Percentiles rank a stretch among this genome's conserved stretches.
Evolutionary conservation across 2,888 invertebrate genomes (phyloP).

Genomic region (Athetis lepigone): DNA sequence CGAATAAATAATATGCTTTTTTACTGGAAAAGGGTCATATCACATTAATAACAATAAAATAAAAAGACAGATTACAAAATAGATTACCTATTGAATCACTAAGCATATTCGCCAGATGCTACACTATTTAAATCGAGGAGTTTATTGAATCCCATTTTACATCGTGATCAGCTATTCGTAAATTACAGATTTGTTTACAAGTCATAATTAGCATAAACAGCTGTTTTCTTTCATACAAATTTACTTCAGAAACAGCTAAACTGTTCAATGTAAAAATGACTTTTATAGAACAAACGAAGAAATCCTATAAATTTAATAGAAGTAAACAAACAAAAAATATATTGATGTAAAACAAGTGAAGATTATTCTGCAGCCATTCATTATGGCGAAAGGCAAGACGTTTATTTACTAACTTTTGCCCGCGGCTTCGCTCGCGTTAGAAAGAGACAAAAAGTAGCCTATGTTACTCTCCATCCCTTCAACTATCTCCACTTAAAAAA

Average conservation of each 20-base stretch:
- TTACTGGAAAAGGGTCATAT: no score
- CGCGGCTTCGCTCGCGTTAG: no score
- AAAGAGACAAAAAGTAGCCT: no score
- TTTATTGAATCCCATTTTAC: background rate
- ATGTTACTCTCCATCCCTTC: no score
- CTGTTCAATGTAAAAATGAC: conserved; percentile 10
- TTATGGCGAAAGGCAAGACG: conserved; percentile 1
- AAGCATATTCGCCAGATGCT: conserved; percentile 2
- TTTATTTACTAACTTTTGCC: no score
- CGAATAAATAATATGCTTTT: no score
- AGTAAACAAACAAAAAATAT: conserved; percentile 38
- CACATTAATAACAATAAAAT: no score
- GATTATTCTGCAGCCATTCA: conserved; percentile 22
- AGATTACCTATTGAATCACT: background rate
- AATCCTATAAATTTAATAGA: conserved; percentile 31
- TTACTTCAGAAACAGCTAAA: conserved; percentile 19
- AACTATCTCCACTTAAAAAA: no score
- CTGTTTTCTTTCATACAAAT: conserved; percentile 33
- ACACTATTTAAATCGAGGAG: background rate
- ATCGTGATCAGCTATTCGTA: background rate
- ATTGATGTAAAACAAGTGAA: conserved; percentile 24
- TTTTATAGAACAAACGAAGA: conserved; percentile 4
- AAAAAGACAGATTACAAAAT: no score
- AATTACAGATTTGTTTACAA: conserved; percentile 12
- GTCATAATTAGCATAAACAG: conserved; percentile 24